Percentiles rank a stretch among this genome's conserved stretches.
Evolutionary conservation across 2,797 vertebrate species (phyloP).

Genomic region (Intellagama lesueurii): DNA sequence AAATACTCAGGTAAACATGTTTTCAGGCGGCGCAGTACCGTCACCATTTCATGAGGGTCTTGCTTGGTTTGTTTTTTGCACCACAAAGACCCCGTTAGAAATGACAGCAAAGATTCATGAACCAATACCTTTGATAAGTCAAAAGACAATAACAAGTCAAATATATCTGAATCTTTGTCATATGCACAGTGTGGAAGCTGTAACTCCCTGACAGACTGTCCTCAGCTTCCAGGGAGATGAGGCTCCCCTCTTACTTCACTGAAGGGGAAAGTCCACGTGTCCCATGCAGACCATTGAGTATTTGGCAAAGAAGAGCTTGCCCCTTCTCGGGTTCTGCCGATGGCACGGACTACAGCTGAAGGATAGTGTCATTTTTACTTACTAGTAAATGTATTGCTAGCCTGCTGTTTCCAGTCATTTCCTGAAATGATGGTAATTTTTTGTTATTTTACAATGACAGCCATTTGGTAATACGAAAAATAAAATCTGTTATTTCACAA

Average conservation of each 20-base stretch:
- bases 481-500: constrained; percentile 24
- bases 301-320: background rate
- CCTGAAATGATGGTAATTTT: constrained; percentile 11
- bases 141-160: background rate
- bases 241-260: background rate
- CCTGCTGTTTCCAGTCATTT: constrained; percentile 15
- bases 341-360: background rate
- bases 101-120: background rate
- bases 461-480: constrained; percentile 20
- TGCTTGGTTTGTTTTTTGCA: background rate
- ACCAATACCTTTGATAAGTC: background rate
- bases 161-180: background rate
- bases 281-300: background rate
- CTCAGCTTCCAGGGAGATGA: background rate
- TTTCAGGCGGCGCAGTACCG: background rate
- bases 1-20: background rate
- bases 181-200: background rate
- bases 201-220: background rate
- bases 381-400: background rate
- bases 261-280: background rate
- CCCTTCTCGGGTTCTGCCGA: too few species aligned
- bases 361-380: constrained; percentile 1
- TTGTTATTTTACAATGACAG: constrained; percentile 9
- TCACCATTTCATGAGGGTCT: background rate
- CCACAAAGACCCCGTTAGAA: background rate